These are phyloP conservation scores for Tyto alba DNA, from an alignment of 2,113 vertebrate species.

Conservation along the genomic window DNA sequence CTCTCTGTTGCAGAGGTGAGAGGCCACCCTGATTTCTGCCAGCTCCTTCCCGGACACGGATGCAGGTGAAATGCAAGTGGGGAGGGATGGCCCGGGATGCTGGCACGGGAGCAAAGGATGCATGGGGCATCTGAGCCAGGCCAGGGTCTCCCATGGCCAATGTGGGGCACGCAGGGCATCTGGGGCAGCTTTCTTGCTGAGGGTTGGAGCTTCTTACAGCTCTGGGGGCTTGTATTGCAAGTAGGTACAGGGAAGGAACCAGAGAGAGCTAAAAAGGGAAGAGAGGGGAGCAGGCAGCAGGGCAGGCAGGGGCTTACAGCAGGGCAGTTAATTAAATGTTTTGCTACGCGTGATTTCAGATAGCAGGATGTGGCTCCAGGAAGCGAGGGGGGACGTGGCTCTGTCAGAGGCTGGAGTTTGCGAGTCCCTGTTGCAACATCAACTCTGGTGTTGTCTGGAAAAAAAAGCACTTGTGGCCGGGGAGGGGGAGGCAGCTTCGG, in stretches of 20 bases:
- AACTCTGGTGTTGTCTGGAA: neutral
- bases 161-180: rapidly evolving
- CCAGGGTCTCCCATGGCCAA: rapidly evolving
- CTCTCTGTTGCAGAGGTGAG: neutral
- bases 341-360: neutral
- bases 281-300: neutral
- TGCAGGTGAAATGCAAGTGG: rapidly evolving
- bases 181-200: neutral
- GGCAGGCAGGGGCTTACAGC: neutral
- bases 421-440: neutral
- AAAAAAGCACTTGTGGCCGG: neutral
- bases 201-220: neutral
- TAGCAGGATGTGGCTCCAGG: neutral
- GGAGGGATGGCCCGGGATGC: neutral
- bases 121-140: rapidly evolving
- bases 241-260: neutral
- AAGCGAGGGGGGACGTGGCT: neutral
- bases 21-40: neutral
- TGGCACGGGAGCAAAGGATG: neutral
- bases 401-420: neutral
- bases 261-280: neutral
- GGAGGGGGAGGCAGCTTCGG: neutral
- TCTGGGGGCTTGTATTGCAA: neutral
- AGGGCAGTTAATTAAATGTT: neutral
- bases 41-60: rapidly evolving